phyloP scores from a whole-genome alignment of 2,113 vertebrate species.

The Chelonoidis abingdonii region DNA sequence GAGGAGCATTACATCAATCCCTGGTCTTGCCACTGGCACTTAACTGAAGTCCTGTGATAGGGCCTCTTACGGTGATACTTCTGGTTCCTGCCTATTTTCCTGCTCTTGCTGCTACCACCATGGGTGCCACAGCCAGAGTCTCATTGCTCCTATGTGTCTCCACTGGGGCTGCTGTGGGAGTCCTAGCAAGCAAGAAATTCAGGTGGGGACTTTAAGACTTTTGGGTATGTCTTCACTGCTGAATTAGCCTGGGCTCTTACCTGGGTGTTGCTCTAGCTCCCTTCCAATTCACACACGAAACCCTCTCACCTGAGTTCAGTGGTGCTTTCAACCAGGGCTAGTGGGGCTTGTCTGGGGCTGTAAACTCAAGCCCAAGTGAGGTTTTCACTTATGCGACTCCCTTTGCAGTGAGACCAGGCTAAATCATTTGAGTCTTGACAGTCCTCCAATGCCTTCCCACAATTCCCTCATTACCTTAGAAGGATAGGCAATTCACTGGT shows the following conservation, averaged over 20 bases:
- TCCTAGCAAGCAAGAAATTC: not conserved
- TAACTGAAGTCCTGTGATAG: not conserved
- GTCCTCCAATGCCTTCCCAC: no score
- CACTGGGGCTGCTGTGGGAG: not conserved
- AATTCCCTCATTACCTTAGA: no score
- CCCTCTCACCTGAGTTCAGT: no score
- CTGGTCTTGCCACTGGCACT: not conserved
- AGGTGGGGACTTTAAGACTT: accelerated
- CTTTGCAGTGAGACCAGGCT: not conserved
- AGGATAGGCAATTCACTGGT: no score
- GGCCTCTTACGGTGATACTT: not conserved
- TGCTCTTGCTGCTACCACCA: not conserved
- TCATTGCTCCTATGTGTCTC: accelerated
- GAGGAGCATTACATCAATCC: not conserved
- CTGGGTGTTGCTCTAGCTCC: no score
- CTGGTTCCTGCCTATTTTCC: no score
- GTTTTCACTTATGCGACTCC: not conserved
- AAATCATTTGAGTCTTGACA: no score
- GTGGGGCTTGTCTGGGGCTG: no score
- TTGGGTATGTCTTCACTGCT: not conserved
- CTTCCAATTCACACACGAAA: no score
- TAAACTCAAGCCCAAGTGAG: no score
- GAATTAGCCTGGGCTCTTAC: no score
- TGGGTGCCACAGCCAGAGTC: not conserved
- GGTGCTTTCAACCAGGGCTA: no score